Evolutionary conservation across 2,113 vertebrate species (phyloP), one percentile per base, ranked within the genome.

Genomic region (Fukomys damarensis): DNA sequence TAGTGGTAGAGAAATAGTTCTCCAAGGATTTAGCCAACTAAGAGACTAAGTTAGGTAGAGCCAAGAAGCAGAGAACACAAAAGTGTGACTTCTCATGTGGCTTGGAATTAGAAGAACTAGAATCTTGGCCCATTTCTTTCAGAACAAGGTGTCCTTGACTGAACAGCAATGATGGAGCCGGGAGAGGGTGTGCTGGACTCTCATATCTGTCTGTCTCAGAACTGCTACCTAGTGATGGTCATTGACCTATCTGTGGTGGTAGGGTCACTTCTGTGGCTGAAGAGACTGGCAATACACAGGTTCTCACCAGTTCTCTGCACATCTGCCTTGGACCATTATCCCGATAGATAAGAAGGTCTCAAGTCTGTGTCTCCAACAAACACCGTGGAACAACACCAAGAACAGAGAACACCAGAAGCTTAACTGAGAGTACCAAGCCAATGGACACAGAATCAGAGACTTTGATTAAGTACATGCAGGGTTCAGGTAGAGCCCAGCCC

Each of bases 21-120:
- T 81, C 74, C 17, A 58, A 85, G 35, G 46, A 81, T 95, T 96
- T 84, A 84, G 61, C 49, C 22, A 89, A 28, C 17, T 12, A 46
- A 77, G 59, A 66, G 20, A 41, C 32, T 72, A 66, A 38, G 11
- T 9, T 59, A 35, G 16, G 7, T 0, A 5, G 19, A 59, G 7
- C 52, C 41, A 56, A 7, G 16, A 84, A 84, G 19, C 30, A 96
- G 54, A 86, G 26, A 76, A 52, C 65, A 35, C 1, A 32, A 20
- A 85, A 66, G 0, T 65, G 8, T n/a, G 86, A 58, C 14, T 90
- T 94, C 63, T 83, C 20, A 66, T 68, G 22, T 30, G 35, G 3
- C 30, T 86, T 68, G 79, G 28, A 91, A 68, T 66, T 70, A 19
- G 68, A 86, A 87, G 28, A 65, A 9, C 20, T 65, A 54, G 14